Evolutionary conservation across 2,797 vertebrate genomes (phyloP).

Genomic region (Limnodromus scolopaceus): DNA sequence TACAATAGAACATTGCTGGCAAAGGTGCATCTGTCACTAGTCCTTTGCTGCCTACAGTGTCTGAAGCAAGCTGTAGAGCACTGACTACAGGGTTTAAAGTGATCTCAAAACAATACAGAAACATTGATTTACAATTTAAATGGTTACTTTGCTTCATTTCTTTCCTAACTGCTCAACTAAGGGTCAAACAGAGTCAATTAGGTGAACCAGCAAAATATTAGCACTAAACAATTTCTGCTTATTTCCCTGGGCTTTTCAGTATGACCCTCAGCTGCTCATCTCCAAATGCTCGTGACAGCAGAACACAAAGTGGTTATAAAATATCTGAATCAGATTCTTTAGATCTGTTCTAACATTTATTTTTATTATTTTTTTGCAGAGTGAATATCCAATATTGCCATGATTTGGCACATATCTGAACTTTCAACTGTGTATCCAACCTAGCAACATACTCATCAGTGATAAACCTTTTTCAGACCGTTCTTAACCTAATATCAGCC

Average conservation of each 20-base stretch:
- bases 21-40: neutral
- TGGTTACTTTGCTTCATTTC: neutral
- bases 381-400: neutral
- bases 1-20: neutral
- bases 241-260: neutral
- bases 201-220: neutral
- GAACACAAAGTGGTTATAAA: neutral
- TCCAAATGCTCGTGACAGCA: neutral
- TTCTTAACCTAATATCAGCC: neutral
- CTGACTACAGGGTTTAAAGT: neutral
- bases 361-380: neutral
- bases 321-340: neutral
- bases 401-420: neutral
- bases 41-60: neutral
- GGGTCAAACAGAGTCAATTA: neutral
- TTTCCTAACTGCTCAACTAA: neutral
- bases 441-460: neutral
- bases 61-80: neutral
- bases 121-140: conserved; percentile 10
- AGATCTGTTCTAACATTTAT: neutral
- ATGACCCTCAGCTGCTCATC: neutral
- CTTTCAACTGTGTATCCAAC: neutral
- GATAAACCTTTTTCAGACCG: neutral
- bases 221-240: neutral
- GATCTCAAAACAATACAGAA: neutral